These are phyloP conservation scores for Entelurus aequoreus DNA, from an alignment of 2,113 vertebrate genomes.

Conservation along the genomic window DNA sequence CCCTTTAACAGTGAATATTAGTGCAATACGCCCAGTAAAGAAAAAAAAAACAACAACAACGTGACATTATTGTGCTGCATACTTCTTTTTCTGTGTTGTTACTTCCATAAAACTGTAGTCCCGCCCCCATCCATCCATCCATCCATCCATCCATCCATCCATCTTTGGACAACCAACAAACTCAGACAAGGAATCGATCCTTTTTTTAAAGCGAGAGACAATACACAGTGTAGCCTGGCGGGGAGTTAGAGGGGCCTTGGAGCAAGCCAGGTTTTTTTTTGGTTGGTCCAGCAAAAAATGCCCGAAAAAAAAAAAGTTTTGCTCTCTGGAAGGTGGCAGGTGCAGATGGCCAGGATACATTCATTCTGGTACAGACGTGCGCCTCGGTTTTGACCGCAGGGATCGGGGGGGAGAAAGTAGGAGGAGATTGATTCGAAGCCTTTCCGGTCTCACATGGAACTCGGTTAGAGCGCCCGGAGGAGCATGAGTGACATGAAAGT, in stretches of 20 bases:
- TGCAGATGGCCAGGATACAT: slow-evolving; percentile 75
- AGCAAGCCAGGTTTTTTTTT: slow-evolving; percentile 59
- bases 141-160: too few relatives aligned
- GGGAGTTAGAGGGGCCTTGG: slow-evolving; percentile 59
- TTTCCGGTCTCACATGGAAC: slow-evolving; percentile 52
- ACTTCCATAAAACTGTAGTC: slow-evolving; percentile 71
- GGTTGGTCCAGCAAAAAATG: slow-evolving; percentile 46
- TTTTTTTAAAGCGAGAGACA: slow-evolving; percentile 72
- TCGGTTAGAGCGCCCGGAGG: slow-evolving; percentile 33
- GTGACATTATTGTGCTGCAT: slow-evolving; percentile 69
- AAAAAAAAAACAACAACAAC: slow-evolving; percentile 24
- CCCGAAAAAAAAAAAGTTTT: slow-evolving; percentile 25
- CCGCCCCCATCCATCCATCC: too few relatives aligned
- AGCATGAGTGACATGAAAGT: slow-evolving; percentile 66
- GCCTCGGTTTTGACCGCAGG: slow-evolving; percentile 58
- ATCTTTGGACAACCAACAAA: slow-evolving; percentile 6
- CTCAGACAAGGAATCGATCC: slow-evolving; percentile 73
- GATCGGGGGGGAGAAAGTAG: slow-evolving; percentile 25
- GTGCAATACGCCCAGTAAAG: too few relatives aligned
- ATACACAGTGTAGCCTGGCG: slow-evolving; percentile 71
- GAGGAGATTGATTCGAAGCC: slow-evolving; percentile 47
- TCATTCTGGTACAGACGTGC: slow-evolving; percentile 71
- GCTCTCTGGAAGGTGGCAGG: slow-evolving; percentile 68
- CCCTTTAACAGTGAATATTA: too few relatives aligned
- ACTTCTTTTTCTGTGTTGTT: slow-evolving; percentile 71